Base-by-base conservation (phyloP, 2,113 vertebrate species). In the Trichechus manatus region DNA sequence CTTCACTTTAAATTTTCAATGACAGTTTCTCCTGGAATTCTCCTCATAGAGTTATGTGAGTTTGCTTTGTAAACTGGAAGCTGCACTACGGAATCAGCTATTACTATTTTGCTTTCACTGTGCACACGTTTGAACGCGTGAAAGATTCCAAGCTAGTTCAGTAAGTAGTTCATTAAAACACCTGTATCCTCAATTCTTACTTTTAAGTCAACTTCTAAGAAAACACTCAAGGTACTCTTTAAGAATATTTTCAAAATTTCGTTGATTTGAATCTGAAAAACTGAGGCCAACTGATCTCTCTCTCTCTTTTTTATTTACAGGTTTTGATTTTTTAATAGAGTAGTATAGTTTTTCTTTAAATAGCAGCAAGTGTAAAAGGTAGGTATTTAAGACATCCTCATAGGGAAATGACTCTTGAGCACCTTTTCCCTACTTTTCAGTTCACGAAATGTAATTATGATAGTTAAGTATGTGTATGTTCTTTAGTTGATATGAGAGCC, bases 151-250 rank as follows among this genome's bases (percentile, higher is more conserved):
- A 93, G 15, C 23, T n/a, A 83, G 27, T 86, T 94, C 53, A 82
- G 25, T 74, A 33, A 47, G 25, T 66, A 44, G 81, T 92, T 93
- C 64, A 91, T 44, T 86, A 14, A 92, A 74, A 70, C 42, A 80
- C 33, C 1, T 7, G 13, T 72, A 50, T 84, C 39, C 13, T 81
- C 29, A 97, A 81, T 39, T 59, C 15, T 90, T 25, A 84, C 39
- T 77, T 85, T 82, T 64, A 87, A 93, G 77, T 93, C 33, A 87
- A 50, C 14, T 87, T 94, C 63, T 82, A 93, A 61, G 42, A 80
- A 90, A 89, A 79, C 1, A 1, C 9, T 80, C 27, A 53, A 33
- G 89, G n/a, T 64, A 23, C 23, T 47, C 9, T 79, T 8, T 61
- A 78, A 84, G 53, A 81, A 72, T 87, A 61, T 89, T 87, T 79